Base-by-base conservation (phyloP, 2,888 invertebrate genomes). In the Andrena haemorrhoa region DNA sequence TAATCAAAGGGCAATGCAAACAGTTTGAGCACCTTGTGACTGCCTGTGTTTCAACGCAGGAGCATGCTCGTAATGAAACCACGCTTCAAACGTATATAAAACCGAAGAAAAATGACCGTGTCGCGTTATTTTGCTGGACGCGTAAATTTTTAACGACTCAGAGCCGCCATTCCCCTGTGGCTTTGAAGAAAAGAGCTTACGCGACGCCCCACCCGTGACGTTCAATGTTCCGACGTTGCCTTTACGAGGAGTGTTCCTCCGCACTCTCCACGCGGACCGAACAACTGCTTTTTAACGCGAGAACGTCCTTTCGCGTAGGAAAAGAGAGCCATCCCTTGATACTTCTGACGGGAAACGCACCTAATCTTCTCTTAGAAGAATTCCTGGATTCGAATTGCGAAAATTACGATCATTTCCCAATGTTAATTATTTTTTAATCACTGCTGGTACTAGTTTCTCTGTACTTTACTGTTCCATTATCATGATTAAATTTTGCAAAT, bases 101-200 rank as follows among this genome's bases (percentile, higher is more conserved):
- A 60, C 26, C 33, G 2, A 0, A 33, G 33, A 64, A 58, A 71
- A 64, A 76, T 72, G 64, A 49, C 56, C 56, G 10, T 65, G 29
- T n/a, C 26, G 23, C n/a, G 76, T 72, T 65, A 49, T 51, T 72
- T 58, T 33, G 56, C 41, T n/a, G 56, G 8, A 41, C 60, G 47
- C 33, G 23, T 60, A 58, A 66, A 31, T 65, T 76, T 58, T 65
- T 72, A 76, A 76, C 76, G 58, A 65, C 31, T 16, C 7, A 1
- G 12, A 12, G 29, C 51, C 58, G 10, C 47, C 16, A 33, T 71
- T 47, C 33, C 56, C 26, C 10, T 10, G 47, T 20, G 20, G 60
- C 31, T 31, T 31, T 35, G 16, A n/a, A 58, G 65, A 16, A 60
- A 35, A 41, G 31, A 72, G 72, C 47, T 60, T 71, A 65, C 64